Base-by-base conservation (phyloP, 2,113 vertebrate species). In the Hydrochoerus hydrochaeris region DNA sequence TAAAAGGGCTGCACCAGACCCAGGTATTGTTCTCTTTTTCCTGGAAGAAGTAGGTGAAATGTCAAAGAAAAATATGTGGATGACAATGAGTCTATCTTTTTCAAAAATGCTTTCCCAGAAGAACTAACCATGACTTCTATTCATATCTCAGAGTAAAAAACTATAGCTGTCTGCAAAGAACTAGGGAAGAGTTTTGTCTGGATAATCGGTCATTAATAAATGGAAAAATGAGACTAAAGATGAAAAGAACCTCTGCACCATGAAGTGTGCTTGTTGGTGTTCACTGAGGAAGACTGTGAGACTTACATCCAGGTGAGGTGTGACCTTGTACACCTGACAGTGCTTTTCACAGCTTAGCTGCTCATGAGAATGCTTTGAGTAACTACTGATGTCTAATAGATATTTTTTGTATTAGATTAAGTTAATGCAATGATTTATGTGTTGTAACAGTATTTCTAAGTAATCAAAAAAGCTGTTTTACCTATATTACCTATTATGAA, bases 361-460 rank as follows among this genome's bases (percentile, higher is more conserved):
- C 22, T 71, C 20, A 28, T 28, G 30, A 93, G 54, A 5, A 54
- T 49, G 12, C 35, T 65, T 81, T 41, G 11, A 80, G 24, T 52
- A 63, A 60, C 58, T 38, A 83, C 41, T 85, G 63, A 60, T 86
- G 22, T 67, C 17, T 58, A 62, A 73, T 22, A 41, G 32, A 60
- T 35, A 32, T 65, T 71, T 86, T 77, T 60, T 44, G 13, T 20
- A 8, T 30, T 16, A 1, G 1, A 16, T 91, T 69, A 46, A 77
- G 54, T 58, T 57, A 75, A 57, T 46, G 22, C 35, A 63, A 32
- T 80, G 44, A 60, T 65, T 35, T 86, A 30, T 19, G 0, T 28
- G 85, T 63, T 83, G 58, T 71, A 86, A 35, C 4, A 82, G 13
- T 83, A 89, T 84, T 96, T 92, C 10, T 67, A 84, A 93, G 85